Evolutionary conservation across 2,797 vertebrate species (phyloP), one percentile per base, ranked within the genome.

Genomic region (Sebastes goodei): DNA sequence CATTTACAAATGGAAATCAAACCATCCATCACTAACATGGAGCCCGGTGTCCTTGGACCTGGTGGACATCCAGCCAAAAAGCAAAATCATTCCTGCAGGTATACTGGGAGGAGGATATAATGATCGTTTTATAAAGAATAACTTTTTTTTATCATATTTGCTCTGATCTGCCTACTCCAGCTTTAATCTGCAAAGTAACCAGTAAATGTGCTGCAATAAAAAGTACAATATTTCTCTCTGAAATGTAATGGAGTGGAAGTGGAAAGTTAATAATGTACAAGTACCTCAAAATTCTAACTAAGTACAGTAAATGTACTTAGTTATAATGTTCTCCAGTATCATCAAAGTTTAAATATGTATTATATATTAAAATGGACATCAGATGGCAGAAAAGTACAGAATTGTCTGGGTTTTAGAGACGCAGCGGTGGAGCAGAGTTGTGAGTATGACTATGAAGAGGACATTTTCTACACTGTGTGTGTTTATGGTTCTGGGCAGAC

Each of bases 191-290:
- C 42, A 46, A 46, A 20, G 2, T 49, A 20, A 49, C 0, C 15
- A 49, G 46, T 49, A 20, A 0, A 49, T 17, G 15, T 20, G 15
- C 0, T 49, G 15, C 17, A 4, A 0, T 8, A 20, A 49, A 49
- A 49, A 49, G 46, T 49, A 25, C 30, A 21, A 6, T 12, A 12
- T 53, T 20, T 6, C 1, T 10, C 11, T 61, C 35, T 49, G 25
- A 46, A 6, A 46, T 52, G 30, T 12, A 25, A n/a, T 42, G 33
- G 3, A 35, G 14, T 53, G 10, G 14, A 61, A 46, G 38, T 42
- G 38, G 1, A 15, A 42, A 42, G 14, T 46, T 46, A 46, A 46
- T 46, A 46, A 46, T 17, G 15, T 17, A 0, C 0, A 46, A 46
- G 42, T 23, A 66, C 6, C 42, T 52, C 25, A 52, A 29, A 46